Evolutionary conservation across 2,113 vertebrate genomes (phyloP).

Genomic region (Mionectes macconnelli): DNA sequence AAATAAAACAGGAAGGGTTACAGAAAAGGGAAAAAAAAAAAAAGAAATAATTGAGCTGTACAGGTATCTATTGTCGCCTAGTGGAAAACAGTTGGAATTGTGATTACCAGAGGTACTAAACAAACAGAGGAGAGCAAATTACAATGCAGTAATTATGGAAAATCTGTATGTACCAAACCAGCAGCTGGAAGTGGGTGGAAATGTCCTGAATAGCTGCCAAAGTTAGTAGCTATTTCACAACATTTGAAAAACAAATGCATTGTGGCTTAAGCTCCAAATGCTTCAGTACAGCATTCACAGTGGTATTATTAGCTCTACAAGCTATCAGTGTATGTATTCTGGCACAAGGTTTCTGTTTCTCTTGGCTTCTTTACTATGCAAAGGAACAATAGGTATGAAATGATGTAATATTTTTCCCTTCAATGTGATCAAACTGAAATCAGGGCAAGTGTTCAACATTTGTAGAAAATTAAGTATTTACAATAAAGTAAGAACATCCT

Average conservation of each 20-base stretch:
- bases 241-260: constrained; percentile 64
- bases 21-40: neutral
- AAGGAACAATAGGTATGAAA: constrained; percentile 34
- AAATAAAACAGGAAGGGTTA: neutral
- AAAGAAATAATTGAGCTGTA: neutral
- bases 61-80: constrained; percentile 62
- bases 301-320: constrained; percentile 55
- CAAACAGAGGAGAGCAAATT: neutral
- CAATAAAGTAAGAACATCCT: neutral
- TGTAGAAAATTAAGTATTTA: neutral
- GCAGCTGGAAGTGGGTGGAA: constrained; percentile 69
- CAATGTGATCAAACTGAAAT: neutral
- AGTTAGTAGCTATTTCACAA: constrained; percentile 70
- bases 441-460: neutral
- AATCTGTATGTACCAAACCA: constrained; percentile 47
- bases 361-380: constrained; percentile 46
- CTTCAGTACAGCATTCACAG: constrained; percentile 36
- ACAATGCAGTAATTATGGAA: constrained; percentile 41
- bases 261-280: constrained; percentile 41
- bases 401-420: constrained; percentile 31
- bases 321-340: constrained; percentile 38
- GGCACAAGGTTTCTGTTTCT: constrained; percentile 25
- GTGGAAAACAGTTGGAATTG: constrained; percentile 26
- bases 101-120: constrained; percentile 15
- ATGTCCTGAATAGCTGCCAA: constrained; percentile 68